Base-by-base conservation (phyloP, 2,888 invertebrate genomes). In the Encarsia formosa region DNA sequence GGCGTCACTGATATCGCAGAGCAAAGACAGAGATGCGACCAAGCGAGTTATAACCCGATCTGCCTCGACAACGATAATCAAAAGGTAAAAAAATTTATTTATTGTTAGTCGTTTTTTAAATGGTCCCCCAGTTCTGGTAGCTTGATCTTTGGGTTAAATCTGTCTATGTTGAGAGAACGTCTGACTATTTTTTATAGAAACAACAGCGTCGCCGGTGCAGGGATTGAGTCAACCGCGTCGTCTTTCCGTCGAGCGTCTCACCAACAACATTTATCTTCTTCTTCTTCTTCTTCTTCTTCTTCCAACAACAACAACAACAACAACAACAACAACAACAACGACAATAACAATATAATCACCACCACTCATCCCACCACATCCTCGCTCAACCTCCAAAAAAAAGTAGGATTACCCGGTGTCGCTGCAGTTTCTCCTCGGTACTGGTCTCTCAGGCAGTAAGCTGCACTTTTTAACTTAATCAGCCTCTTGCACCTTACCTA, bases 21-120 rank as follows among this genome's bases (percentile, higher is more conserved):
- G 34, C 42, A 72, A 67, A 46, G 65, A 71, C 26, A 71, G 68
- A 57, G 71, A 70, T 53, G 60, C 66, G 29, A 63, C 66, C 2
- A 73, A 72, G 57, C 67, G 69, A 23, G 62, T 72, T 22, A 59
- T 67, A 9, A 62, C 70, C 48, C 68, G 69, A 32, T 62, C 72
- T 15, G 62, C 68, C n/a, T 63, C 67, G 29, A 65, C 68, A 13
- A 63, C 66, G 44, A 63, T 70, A 41, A 63, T 68, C 49, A 71
- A 69, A 69, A 72, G 73, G 73, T 73, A 56, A 46, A 62, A 9
- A 11, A 39, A 26, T n/a, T 34, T 26, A 38, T 19, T 38, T 34
- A 34, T 11, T 11, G 15, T 24, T 11, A 15, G 16, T 2, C 6
- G 19, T 22, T 15, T 32, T 29, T 5, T 37, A n/a, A n/a, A n/a